Percentiles rank a stretch among this genome's conserved stretches.
phyloP scores from a whole-genome alignment of 2,797 vertebrate species.

The Lemur catta region DNA sequence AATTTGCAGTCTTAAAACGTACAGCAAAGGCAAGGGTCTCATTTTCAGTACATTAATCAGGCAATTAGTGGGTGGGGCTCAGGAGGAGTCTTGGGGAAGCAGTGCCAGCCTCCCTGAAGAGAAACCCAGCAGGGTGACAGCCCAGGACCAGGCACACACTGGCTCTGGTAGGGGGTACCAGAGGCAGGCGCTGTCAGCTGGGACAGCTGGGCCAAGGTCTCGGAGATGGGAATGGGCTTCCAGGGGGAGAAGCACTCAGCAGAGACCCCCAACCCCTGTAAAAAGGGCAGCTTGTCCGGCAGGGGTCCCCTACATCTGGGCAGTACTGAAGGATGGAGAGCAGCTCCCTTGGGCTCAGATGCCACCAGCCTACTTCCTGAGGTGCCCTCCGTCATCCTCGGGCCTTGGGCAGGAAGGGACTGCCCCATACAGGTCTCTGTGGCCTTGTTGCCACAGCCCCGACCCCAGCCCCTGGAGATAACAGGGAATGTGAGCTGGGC shows the following conservation, averaged over 20 bases:
- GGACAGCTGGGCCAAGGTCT: neutral
- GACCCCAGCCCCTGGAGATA: neutral
- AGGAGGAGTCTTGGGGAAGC: neutral
- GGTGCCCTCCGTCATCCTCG: neutral
- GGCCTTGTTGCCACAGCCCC: neutral
- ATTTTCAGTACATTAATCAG: conserved; percentile 54
- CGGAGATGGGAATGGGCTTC: neutral
- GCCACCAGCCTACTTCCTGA: neutral
- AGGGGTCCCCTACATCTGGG: neutral
- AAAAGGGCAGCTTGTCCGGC: neutral
- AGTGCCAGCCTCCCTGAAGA: neutral
- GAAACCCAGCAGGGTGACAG: neutral
- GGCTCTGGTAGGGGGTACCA: neutral
- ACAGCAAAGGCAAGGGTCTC: conserved; percentile 13
- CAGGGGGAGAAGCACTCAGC: neutral
- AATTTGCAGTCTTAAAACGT: conserved; percentile 54
- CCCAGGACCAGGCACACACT: neutral
- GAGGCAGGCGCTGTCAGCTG: neutral
- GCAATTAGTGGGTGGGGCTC: conserved; percentile 16
- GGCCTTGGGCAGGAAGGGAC: neutral
- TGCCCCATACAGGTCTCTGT: neutral
- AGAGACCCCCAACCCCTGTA: neutral
- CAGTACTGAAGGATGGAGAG: neutral
- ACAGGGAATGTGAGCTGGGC: neutral
- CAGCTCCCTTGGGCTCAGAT: neutral